phyloP scores from a whole-genome alignment of 2,888 invertebrate species.

The Rhagium mordax region DNA sequence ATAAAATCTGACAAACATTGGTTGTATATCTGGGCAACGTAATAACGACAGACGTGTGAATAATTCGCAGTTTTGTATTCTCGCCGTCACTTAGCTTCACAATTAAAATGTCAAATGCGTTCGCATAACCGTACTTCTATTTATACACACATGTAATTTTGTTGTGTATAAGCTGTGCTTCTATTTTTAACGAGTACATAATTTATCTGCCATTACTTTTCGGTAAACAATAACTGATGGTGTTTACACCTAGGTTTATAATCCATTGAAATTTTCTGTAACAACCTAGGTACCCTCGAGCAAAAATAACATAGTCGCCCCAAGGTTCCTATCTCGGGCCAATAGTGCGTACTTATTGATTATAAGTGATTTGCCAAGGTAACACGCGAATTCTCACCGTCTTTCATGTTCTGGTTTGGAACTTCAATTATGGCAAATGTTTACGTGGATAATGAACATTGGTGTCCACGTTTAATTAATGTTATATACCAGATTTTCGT shows the following conservation, averaged over 20 bases:
- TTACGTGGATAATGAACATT: no score
- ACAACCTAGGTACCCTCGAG: no score
- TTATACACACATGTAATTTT: background rate
- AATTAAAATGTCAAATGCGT: background rate
- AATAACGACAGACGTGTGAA: background rate
- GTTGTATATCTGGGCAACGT: background rate
- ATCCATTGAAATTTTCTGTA: no score
- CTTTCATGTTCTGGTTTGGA: no score
- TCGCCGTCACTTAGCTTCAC: background rate
- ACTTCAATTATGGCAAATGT: no score
- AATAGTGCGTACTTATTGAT: no score
- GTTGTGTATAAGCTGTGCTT: background rate
- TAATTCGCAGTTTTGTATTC: background rate
- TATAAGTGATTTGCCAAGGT: no score
- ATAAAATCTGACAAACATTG: constrained; percentile 1
- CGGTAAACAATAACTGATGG: background rate
- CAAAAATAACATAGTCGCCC: no score
- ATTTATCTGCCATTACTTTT: background rate
- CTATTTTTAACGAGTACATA: background rate
- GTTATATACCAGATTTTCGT: no score
- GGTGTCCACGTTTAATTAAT: no score
- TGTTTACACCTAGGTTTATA: background rate
- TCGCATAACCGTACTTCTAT: background rate
- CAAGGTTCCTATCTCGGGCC: no score
- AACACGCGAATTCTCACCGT: no score